phyloP scores from a whole-genome alignment of 1,140 invertebrate species.

The Achroia grisella region DNA sequence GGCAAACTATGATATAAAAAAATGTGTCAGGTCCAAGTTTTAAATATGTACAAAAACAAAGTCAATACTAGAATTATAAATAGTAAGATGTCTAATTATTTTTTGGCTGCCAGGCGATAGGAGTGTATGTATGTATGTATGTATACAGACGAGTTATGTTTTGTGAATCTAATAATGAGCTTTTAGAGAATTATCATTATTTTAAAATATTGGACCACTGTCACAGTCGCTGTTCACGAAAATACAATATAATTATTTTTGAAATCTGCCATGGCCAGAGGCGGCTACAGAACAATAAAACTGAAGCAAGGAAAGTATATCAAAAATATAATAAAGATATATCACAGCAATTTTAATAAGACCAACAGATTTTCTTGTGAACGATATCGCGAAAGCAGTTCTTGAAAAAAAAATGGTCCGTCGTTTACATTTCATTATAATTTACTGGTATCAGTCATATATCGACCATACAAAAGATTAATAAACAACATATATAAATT shows the following conservation, averaged over 20 bases:
- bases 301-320: slow-evolving; percentile 37
- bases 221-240: slow-evolving; percentile 37
- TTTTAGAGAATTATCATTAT: no score
- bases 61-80: no score
- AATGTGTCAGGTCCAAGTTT: slow-evolving; percentile 40
- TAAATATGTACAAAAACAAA: background rate
- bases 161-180: no score
- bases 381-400: slow-evolving; percentile 51
- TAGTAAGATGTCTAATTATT: no score
- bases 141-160: no score
- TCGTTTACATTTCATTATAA: slow-evolving; percentile 11
- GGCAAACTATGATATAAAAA: slow-evolving; percentile 32
- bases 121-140: no score
- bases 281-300: slow-evolving; percentile 27
- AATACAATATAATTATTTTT: slow-evolving; percentile 32
- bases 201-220: slow-evolving; percentile 41
- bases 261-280: slow-evolving; percentile 39
- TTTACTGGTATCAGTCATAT: slow-evolving; percentile 21
- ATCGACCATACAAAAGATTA: slow-evolving; percentile 7
- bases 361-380: slow-evolving; percentile 40
- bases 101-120: no score
- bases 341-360: slow-evolving; percentile 67
- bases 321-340: slow-evolving; percentile 66
- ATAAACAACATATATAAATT: background rate
- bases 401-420: slow-evolving; percentile 24